Conservation (phyloP, 2,888 invertebrate species). For the Sarcophaga rosellei region DNA sequence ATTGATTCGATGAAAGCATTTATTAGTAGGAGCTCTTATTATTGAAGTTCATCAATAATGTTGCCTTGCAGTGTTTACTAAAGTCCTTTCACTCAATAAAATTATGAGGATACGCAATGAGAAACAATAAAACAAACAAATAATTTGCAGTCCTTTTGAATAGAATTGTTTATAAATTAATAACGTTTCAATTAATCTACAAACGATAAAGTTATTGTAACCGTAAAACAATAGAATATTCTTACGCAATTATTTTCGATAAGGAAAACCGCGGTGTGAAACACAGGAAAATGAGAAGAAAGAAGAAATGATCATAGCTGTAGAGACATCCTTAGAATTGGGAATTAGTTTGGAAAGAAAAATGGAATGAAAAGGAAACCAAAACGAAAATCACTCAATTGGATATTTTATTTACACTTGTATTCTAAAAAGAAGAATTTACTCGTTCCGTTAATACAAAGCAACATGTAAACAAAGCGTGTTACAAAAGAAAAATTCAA, state of each 20-base stretch:
- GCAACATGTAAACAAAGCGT: too few relatives aligned
- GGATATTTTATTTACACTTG: too few relatives aligned
- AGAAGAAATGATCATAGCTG: not conserved
- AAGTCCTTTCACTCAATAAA: not conserved
- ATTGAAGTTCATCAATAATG: not conserved
- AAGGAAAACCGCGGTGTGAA: not conserved
- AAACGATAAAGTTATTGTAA: conserved; percentile 27
- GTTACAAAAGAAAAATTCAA: too few relatives aligned
- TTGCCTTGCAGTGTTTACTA: not conserved
- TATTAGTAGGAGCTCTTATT: too few relatives aligned
- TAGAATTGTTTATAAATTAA: conserved; percentile 27
- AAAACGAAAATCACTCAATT: too few relatives aligned
- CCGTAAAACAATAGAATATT: conserved; percentile 7
- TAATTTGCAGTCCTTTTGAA: conserved; percentile 1
- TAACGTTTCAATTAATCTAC: conserved; percentile 44
- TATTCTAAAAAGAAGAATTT: too few relatives aligned
- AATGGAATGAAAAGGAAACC: too few relatives aligned
- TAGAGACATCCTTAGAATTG: too few relatives aligned
- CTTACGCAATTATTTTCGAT: not conserved
- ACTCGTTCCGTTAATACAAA: too few relatives aligned
- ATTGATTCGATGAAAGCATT: too few relatives aligned
- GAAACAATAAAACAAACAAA: conserved; percentile 4
- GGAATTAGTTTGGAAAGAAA: too few relatives aligned
- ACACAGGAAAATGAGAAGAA: not conserved
- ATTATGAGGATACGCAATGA: conserved; percentile 11